These are phyloP conservation scores for Hydropsyche tenuis DNA, from an alignment of 1,140 invertebrate genomes.

Conservation along the genomic window DNA sequence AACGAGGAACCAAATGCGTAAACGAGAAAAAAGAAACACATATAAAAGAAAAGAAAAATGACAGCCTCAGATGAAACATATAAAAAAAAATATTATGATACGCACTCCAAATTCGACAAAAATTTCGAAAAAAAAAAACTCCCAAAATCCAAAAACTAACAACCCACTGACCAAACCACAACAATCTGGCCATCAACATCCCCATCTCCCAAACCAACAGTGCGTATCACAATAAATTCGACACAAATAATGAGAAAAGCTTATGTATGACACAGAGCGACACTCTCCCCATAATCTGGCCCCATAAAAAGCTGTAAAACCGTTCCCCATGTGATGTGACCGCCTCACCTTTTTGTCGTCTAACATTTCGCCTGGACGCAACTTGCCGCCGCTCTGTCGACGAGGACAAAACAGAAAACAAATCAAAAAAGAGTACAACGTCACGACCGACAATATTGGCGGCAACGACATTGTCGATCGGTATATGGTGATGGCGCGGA, in stretches of 20 bases:
- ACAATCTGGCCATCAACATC: no score
- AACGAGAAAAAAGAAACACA: slow-evolving; percentile 5
- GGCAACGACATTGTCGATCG: no score
- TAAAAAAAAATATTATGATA: neutral
- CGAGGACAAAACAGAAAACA: slow-evolving; percentile 40
- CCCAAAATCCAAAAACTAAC: no score
- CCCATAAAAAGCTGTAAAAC: slow-evolving; percentile 21
- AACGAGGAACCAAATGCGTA: slow-evolving; percentile 1
- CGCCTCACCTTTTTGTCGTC: slow-evolving; percentile 91
- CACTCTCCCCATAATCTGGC: slow-evolving; percentile 9
- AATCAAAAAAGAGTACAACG: slow-evolving; percentile 39
- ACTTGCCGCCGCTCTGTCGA: slow-evolving; percentile 66
- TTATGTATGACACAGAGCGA: slow-evolving; percentile 29
- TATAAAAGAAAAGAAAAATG: slow-evolving; percentile 19
- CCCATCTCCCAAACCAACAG: no score
- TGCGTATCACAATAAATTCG: slow-evolving; percentile 24
- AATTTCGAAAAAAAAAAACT: no score
- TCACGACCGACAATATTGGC: slow-evolving; percentile 8
- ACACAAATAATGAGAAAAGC: slow-evolving; percentile 24
- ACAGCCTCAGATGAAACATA: neutral
- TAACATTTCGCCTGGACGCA: slow-evolving; percentile 89
- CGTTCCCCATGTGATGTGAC: slow-evolving; percentile 20
- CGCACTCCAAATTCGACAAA: neutral
- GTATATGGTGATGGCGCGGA: no score
- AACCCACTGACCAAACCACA: no score